Evolutionary conservation across 2,113 vertebrate species (phyloP).

Genomic region (Daubentonia madagascariensis): DNA sequence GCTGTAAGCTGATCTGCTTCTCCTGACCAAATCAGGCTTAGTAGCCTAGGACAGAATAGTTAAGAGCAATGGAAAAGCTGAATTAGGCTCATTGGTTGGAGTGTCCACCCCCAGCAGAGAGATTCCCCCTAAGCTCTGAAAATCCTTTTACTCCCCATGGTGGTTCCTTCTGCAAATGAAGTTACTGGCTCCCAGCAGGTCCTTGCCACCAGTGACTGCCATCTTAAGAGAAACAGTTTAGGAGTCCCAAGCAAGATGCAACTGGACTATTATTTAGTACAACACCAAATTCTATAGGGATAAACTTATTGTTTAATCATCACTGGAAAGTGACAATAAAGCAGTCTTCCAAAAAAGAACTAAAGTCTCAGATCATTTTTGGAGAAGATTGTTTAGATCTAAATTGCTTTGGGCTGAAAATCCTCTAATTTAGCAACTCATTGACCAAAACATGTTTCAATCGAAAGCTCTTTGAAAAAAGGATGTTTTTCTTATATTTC

Average conservation of each 20-base stretch:
- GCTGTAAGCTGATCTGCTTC: background rate
- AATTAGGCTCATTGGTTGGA: background rate
- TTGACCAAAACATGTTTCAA: background rate
- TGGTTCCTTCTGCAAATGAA: background rate
- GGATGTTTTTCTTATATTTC: background rate
- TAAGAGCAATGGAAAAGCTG: background rate
- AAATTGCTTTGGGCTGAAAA: constrained; percentile 19
- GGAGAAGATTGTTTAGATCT: background rate
- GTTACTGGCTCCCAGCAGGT: background rate
- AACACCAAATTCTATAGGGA: background rate
- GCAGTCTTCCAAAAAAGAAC: background rate
- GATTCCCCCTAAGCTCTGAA: background rate
- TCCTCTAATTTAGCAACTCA: background rate
- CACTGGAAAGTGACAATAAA: background rate
- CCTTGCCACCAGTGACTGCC: background rate
- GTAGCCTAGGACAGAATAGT: background rate
- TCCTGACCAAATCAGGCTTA: background rate
- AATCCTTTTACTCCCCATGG: background rate
- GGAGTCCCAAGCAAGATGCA: background rate
- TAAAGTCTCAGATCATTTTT: background rate
- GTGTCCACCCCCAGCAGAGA: background rate
- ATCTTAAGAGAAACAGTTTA: background rate
- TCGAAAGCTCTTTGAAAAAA: background rate
- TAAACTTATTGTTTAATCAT: background rate
- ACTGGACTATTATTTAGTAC: background rate